Conservation (phyloP, 2,888 invertebrate genomes). For the Drosophila koepferae region DNA sequence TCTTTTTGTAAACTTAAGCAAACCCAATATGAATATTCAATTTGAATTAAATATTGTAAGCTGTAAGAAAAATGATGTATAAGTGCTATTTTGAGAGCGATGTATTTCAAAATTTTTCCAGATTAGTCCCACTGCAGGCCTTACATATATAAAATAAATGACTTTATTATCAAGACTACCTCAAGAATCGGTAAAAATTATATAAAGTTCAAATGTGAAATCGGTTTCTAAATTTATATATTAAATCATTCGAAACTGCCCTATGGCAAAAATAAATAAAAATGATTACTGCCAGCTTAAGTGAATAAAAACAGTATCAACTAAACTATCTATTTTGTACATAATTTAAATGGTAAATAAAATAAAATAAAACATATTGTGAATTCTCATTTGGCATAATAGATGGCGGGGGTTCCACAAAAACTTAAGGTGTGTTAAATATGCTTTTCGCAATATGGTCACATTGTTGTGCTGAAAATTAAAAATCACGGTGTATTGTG, state of each 20-base stretch:
- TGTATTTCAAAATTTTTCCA: conserved; percentile 50
- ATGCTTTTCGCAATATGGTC: not conserved
- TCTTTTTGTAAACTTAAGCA: conserved; percentile 42
- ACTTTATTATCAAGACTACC: conserved; percentile 55
- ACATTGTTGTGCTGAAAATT: not conserved
- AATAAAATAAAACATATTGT: conserved; percentile 9
- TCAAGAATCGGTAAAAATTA: conserved; percentile 53
- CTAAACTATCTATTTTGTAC: conserved; percentile 49
- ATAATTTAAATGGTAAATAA: conserved; percentile 32
- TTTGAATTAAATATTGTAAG: conserved; percentile 6
- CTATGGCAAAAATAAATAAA: conserved; percentile 35
- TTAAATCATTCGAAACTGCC: conserved; percentile 35
- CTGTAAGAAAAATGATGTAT: conserved; percentile 22
- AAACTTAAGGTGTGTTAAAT: not conserved
- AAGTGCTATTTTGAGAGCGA: conserved; percentile 42
- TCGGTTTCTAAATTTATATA: conserved; percentile 49
- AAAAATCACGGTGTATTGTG: too few relatives aligned
- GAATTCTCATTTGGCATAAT: not conserved
- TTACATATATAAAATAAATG: conserved; percentile 54
- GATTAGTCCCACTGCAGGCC: conserved; percentile 58
- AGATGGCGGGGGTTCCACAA: not conserved
- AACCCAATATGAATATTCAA: not conserved
- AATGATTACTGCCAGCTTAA: conserved; percentile 73
- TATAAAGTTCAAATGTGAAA: conserved; percentile 27
- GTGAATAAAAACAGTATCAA: conserved; percentile 33